A percentile compares a stretch with the other conserved stretches of the same genome.
These are phyloP conservation scores for Drosophila novamexicana DNA, from an alignment of 1,140 invertebrate genomes.

Conservation along the genomic window DNA sequence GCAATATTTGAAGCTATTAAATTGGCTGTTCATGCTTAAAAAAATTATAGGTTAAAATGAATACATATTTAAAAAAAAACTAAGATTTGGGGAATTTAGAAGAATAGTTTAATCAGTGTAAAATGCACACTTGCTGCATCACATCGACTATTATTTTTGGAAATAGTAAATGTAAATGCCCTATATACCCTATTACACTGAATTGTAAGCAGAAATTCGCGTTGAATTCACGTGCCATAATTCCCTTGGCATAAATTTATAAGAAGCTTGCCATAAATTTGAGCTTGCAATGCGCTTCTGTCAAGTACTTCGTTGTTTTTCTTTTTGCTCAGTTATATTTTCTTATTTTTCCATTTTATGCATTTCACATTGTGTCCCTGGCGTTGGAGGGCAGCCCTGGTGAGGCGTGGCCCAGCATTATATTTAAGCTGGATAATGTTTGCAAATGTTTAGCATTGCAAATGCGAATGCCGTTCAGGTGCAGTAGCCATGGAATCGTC, in stretches of 20 bases:
- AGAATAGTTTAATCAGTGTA: no score
- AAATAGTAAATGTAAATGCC: not conserved
- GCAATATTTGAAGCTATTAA: no score
- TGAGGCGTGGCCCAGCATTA: slow-evolving; percentile 45
- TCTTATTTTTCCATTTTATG: slow-evolving; percentile 9
- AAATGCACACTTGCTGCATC: no score
- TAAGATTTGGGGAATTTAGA: no score
- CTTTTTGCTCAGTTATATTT: slow-evolving; percentile 1
- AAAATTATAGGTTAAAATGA: no score
- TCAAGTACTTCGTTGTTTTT: slow-evolving; percentile 20
- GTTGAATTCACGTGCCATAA: not conserved
- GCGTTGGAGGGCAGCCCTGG: slow-evolving; percentile 26
- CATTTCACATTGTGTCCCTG: slow-evolving; percentile 20
- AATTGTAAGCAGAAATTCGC: slow-evolving; percentile 5
- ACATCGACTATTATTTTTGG: not conserved
- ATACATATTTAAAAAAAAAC: no score
- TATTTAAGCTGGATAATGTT: slow-evolving; percentile 73
- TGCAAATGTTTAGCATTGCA: slow-evolving; percentile 78
- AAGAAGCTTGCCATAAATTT: slow-evolving; percentile 50
- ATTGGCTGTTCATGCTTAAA: no score
- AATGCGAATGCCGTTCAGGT: slow-evolving; percentile 57
- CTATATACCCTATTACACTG: not conserved
- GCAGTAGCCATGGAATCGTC: slow-evolving; percentile 6
- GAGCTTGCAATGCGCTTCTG: slow-evolving; percentile 42
- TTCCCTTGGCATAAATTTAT: slow-evolving; percentile 48